Percentiles rank a stretch among this genome's conserved stretches.
Conservation (phyloP, 2,113 vertebrate genomes). For the Nothoprocta pentlandii region DNA sequence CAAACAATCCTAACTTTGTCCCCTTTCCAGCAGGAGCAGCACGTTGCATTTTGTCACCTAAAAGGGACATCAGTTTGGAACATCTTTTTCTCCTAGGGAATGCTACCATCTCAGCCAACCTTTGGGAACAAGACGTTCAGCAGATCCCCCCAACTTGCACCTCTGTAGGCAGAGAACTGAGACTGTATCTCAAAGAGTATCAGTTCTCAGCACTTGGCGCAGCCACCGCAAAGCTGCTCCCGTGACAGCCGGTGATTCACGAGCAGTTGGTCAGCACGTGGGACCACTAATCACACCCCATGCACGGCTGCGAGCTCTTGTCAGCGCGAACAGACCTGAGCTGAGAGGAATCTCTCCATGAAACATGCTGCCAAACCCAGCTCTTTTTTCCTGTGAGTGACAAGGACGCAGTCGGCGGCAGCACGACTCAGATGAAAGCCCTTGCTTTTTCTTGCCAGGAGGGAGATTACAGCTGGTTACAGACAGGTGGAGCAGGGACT, state of each 20-base stretch:
- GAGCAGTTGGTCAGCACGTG: not conserved
- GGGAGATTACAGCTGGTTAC: not conserved
- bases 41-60: not conserved
- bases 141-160: not conserved
- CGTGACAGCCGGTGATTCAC: not conserved
- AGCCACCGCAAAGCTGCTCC: not conserved
- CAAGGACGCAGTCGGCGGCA: not conserved
- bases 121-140: not conserved
- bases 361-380: not conserved
- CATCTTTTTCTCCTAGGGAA: not conserved
- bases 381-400: not conserved
- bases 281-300: not conserved
- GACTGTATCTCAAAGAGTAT: not conserved
- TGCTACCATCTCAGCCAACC: not conserved
- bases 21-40: not conserved
- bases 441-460: not conserved
- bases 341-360: not conserved
- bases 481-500: not conserved
- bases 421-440: not conserved
- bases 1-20: not conserved
- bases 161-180: not conserved
- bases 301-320: not conserved
- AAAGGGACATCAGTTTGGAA: not conserved
- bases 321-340: not conserved
- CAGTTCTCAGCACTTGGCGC: not conserved